These are phyloP conservation scores for Turdus rufiventris DNA, from an alignment of 2,113 vertebrate species.

Conservation along the genomic window DNA sequence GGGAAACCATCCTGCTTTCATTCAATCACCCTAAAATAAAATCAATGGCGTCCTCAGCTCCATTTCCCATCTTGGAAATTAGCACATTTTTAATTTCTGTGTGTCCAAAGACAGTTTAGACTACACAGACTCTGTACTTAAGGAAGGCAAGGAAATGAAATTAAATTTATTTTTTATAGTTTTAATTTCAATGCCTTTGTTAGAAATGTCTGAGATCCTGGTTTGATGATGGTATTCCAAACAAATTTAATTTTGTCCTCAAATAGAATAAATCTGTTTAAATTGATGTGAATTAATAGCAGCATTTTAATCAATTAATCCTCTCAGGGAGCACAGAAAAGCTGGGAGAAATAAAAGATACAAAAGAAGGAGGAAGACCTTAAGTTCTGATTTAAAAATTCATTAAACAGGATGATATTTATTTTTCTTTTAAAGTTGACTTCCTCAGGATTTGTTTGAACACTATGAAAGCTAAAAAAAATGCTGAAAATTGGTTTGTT, in stretches of 20 bases:
- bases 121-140: not conserved
- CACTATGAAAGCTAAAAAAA: not conserved
- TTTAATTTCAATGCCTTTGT: not conserved
- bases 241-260: not conserved
- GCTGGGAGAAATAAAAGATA: not conserved
- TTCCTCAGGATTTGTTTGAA: not conserved
- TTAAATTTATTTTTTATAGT: fast-evolving
- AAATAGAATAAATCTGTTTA: not conserved
- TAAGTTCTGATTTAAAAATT: not conserved
- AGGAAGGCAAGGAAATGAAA: not conserved
- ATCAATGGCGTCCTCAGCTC: fast-evolving
- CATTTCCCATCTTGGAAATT: not conserved
- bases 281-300: not conserved
- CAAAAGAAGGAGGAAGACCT: not conserved
- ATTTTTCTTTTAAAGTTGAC: not conserved
- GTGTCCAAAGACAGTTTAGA: not conserved
- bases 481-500: not conserved
- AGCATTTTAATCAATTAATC: not conserved
- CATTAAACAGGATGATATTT: not conserved
- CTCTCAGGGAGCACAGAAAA: not conserved
- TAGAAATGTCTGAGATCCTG: not conserved
- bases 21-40: not conserved
- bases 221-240: not conserved
- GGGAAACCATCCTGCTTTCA: not conserved
- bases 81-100: not conserved